These are phyloP conservation scores for Druon quercuslanigerum DNA, from an alignment of 1,140 invertebrate species.

Conservation along the genomic window DNA sequence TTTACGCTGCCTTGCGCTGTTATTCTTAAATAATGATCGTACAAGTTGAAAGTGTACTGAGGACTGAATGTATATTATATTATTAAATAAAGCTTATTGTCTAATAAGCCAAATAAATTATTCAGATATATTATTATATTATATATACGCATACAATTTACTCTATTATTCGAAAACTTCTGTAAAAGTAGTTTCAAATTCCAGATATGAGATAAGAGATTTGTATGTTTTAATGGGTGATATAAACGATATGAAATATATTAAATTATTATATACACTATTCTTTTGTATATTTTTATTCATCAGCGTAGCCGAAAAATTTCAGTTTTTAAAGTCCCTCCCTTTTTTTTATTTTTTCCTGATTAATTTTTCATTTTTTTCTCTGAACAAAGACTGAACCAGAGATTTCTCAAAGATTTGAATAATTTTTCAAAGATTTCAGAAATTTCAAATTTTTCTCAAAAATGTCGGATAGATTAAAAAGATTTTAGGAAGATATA, in stretches of 20 bases:
- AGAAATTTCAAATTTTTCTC: too few species aligned
- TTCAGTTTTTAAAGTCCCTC: too few species aligned
- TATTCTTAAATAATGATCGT: background rate
- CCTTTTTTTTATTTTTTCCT: too few species aligned
- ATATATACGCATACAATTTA: slow-evolving; percentile 32
- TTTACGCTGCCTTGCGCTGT: background rate
- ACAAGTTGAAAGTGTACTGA: slow-evolving; percentile 9
- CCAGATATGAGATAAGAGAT: slow-evolving; percentile 43
- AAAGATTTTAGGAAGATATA: too few species aligned
- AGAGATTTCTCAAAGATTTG: too few species aligned
- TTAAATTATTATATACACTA: slow-evolving; percentile 16
- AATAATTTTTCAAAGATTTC: too few species aligned
- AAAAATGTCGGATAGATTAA: too few species aligned
- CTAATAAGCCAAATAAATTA: slow-evolving; percentile 33
- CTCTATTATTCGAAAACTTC: slow-evolving; percentile 36
- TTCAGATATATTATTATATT: slow-evolving; percentile 32
- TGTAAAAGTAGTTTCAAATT: slow-evolving; percentile 42
- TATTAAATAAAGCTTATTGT: slow-evolving; percentile 36
- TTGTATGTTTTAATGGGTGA: slow-evolving; percentile 48
- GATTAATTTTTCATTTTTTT: too few species aligned
- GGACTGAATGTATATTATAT: slow-evolving; percentile 41
- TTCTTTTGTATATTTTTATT: background rate
- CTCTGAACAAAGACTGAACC: too few species aligned
- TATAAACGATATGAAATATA: slow-evolving; percentile 35
- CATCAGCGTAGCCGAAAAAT: too few species aligned